A percentile compares a stretch with the other conserved stretches of the same genome.
Conservation (phyloP, 2,797 vertebrate genomes). For the Anabacerthia variegaticeps region DNA sequence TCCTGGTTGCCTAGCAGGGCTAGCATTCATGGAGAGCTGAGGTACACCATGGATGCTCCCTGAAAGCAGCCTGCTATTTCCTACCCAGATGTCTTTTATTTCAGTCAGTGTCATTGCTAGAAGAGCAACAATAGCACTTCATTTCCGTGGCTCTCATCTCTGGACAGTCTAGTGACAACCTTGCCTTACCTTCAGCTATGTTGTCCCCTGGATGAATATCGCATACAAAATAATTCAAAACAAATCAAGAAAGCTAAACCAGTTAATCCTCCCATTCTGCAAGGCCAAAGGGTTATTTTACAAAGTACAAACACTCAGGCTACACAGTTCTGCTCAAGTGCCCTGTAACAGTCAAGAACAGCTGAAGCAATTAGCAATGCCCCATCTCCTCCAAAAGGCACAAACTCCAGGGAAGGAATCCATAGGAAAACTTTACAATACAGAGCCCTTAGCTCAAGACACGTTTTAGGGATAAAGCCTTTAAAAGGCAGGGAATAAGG, state of each 20-base stretch:
- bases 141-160: not conserved
- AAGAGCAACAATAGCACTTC: not conserved
- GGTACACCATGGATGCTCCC: not conserved
- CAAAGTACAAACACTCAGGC: not conserved
- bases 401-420: conserved; percentile 20
- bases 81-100: conserved; percentile 38
- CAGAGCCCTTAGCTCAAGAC: conserved; percentile 8
- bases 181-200: not conserved
- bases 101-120: not conserved
- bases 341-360: conserved; percentile 2
- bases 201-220: not conserved
- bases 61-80: conserved; percentile 37
- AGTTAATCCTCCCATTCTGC: conserved; percentile 15
- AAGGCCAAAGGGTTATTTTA: not conserved
- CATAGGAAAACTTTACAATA: conserved; percentile 24
- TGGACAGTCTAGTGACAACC: not conserved
- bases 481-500: conserved; percentile 13
- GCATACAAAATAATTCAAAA: not conserved
- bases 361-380: conserved; percentile 46
- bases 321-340: not conserved
- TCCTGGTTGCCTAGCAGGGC: conserved; percentile 61
- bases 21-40: conserved; percentile 21
- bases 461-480: not conserved
- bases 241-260: conserved; percentile 8
- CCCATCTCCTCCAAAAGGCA: conserved; percentile 11